These are phyloP conservation scores for Istiophorus platypterus DNA, from an alignment of 2,113 vertebrate genomes.

Conservation along the genomic window DNA sequence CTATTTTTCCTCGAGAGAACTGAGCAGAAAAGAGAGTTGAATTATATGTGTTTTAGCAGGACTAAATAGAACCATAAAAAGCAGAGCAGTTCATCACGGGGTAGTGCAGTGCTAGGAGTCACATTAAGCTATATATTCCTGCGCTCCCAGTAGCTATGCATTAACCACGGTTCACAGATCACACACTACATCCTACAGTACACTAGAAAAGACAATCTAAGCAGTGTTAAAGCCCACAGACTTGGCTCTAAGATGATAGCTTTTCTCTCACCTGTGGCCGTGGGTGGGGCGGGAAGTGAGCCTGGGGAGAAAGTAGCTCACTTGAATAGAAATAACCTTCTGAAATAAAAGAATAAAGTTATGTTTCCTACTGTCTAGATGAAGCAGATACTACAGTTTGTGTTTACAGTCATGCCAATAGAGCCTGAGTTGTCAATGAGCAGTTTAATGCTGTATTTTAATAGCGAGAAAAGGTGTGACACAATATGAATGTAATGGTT, in stretches of 20 bases:
- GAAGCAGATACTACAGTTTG: neutral
- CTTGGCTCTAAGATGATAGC: conserved; percentile 37
- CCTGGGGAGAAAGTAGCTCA: conserved; percentile 1
- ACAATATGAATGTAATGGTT: neutral
- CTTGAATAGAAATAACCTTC: conserved; percentile 20
- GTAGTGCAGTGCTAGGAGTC: conserved; percentile 29
- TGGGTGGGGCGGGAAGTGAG: neutral
- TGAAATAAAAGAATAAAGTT: conserved; percentile 12
- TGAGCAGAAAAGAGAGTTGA: conserved; percentile 28
- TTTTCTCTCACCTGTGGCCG: neutral
- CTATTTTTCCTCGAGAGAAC: conserved; percentile 11
- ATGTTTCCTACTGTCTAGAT: conserved; percentile 19
- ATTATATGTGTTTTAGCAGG: conserved; percentile 29
- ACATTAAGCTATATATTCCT: conserved; percentile 44
- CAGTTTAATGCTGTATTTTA: neutral
- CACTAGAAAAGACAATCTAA: conserved; percentile 53
- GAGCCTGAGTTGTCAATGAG: no score
- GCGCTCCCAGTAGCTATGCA: conserved; percentile 34
- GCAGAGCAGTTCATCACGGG: conserved; percentile 18
- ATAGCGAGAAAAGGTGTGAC: neutral
- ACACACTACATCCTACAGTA: conserved; percentile 35
- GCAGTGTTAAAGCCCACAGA: conserved; percentile 44
- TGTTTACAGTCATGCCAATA: neutral
- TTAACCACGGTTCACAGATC: conserved; percentile 57
- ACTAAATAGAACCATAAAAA: conserved; percentile 38